Conservation (phyloP, 2,888 invertebrate species). For the Nemotelus nigrinus region DNA sequence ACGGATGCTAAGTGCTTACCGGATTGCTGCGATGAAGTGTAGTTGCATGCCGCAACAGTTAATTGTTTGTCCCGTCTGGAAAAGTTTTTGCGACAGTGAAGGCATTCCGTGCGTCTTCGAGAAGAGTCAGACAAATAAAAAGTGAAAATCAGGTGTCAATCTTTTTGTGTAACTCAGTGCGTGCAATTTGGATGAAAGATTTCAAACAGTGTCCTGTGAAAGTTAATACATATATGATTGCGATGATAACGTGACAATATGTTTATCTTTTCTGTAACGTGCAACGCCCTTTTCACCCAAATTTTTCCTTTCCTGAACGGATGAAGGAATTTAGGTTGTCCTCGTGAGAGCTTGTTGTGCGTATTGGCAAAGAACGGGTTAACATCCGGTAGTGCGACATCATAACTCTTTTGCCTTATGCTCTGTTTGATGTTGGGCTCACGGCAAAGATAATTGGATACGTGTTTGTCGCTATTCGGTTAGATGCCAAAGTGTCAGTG, state of each 20-base stretch:
- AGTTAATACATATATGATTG: neutral
- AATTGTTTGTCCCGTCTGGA: too few species aligned
- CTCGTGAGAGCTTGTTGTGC: neutral
- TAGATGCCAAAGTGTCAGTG: constrained; percentile 7
- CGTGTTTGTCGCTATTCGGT: neutral
- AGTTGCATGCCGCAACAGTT: too few species aligned
- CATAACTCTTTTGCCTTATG: neutral
- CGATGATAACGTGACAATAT: constrained; percentile 41
- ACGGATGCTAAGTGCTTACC: too few species aligned
- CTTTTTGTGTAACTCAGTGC: too few species aligned
- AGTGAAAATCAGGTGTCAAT: too few species aligned
- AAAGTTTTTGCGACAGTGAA: too few species aligned
- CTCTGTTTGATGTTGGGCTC: neutral
- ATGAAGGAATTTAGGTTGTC: neutral
- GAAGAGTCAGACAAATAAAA: too few species aligned
- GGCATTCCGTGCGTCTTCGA: too few species aligned
- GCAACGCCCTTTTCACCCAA: constrained; percentile 34
- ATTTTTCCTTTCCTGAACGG: constrained; percentile 37
- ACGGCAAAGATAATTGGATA: neutral
- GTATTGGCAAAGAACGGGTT: constrained; percentile 1
- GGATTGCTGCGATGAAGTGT: too few species aligned
- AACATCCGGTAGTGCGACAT: neutral
- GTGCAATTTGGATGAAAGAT: neutral
- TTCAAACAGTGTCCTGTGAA: neutral
- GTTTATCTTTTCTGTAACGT: constrained; percentile 15